A percentile compares a stretch with the other conserved stretches of the same genome.
Conservation (phyloP, 37 sponge, comb jelly and placozoan genomes). For the Aphrocallistes beatrix region DNA sequence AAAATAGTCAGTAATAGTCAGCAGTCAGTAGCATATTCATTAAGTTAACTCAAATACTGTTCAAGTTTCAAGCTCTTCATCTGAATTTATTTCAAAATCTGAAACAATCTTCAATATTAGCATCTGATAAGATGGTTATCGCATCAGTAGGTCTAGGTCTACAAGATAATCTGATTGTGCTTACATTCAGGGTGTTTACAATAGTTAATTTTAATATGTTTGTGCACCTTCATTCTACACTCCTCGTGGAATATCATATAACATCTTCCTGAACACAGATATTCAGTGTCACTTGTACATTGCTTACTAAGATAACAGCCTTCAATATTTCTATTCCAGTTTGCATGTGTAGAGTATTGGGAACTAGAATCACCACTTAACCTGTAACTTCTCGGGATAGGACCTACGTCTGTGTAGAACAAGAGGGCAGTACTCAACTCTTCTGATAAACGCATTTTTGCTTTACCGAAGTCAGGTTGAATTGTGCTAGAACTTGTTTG, state of each 20-base stretch:
- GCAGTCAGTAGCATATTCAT: too few relatives aligned
- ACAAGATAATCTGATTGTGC: too few relatives aligned
- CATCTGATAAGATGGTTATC: too few relatives aligned
- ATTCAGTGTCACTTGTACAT: neutral
- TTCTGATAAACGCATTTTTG: neutral
- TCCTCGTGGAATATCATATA: neutral
- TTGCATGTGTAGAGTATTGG: neutral
- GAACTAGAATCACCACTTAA: neutral
- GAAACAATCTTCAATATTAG: too few relatives aligned
- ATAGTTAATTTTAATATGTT: neutral
- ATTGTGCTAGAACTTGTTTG: too few relatives aligned
- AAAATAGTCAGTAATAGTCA: too few relatives aligned
- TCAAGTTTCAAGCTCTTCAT: too few relatives aligned
- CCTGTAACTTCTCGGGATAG: neutral
- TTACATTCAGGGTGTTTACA: neutral
- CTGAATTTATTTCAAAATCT: too few relatives aligned
- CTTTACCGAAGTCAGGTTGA: too few relatives aligned
- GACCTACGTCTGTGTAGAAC: slow-evolving; percentile 7
- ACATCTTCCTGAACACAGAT: neutral
- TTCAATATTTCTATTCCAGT: neutral
- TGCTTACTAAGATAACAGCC: neutral
- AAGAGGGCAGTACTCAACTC: neutral
- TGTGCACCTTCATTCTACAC: neutral
- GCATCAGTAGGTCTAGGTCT: too few relatives aligned
- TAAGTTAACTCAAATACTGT: too few relatives aligned